Evolutionary conservation across 2,797 vertebrate genomes (phyloP).

Genomic region (Selene dorsalis): DNA sequence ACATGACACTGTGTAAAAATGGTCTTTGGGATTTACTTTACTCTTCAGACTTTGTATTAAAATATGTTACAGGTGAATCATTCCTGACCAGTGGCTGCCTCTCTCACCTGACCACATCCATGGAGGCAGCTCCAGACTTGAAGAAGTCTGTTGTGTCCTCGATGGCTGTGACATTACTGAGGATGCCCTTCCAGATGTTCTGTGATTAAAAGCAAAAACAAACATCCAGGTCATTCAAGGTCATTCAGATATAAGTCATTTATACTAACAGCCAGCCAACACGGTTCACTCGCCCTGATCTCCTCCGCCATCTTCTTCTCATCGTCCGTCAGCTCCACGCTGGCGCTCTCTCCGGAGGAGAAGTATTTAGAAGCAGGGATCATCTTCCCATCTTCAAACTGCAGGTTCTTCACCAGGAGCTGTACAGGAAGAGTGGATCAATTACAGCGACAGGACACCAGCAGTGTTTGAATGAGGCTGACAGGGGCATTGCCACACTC

Average conservation of each 20-base stretch:
- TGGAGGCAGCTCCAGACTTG: constrained; percentile 96
- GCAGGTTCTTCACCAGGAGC: constrained; percentile 93
- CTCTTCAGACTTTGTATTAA: not conserved
- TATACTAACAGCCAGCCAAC: too few relatives aligned
- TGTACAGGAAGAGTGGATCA: constrained; percentile 62
- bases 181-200: constrained; percentile 93
- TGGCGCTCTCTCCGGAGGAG: constrained; percentile 84
- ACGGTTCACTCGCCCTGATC: constrained; percentile 84
- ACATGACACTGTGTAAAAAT: not conserved
- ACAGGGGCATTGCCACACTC: not conserved
- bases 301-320: constrained; percentile 90
- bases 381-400: constrained; percentile 97
- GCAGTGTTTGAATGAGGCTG: too few relatives aligned
- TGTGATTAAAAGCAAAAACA: constrained; percentile 55
- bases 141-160: constrained; percentile 96
- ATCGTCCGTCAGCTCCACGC: constrained; percentile 90
- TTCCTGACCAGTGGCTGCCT: not conserved
- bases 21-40: not conserved
- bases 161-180: constrained; percentile 89
- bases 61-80: not conserved
- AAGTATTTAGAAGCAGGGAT: constrained; percentile 95
- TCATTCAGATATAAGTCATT: too few relatives aligned
- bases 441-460: not conserved
- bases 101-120: constrained; percentile 96
- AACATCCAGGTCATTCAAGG: too few relatives aligned